phyloP scores from a whole-genome alignment of 2,888 invertebrate species.

The Drymonia ruficornis region DNA sequence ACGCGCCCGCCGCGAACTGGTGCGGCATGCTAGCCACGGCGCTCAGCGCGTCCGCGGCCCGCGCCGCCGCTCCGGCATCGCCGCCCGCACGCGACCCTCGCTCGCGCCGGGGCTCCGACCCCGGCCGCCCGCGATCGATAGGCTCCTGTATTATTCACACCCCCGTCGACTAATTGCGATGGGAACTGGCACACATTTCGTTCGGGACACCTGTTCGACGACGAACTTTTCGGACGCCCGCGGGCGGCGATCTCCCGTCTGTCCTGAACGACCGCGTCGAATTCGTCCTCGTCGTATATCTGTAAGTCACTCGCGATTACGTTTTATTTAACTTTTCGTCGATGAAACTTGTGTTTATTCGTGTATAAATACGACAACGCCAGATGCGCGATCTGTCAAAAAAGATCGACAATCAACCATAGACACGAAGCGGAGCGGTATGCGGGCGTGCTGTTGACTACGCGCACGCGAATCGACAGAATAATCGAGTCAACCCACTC shows the following conservation, averaged over 20 bases:
- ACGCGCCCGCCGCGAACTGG: conserved; percentile 89
- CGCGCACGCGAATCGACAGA: conserved; percentile 61
- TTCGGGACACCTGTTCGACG: conserved; percentile 92
- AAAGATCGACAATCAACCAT: conserved; percentile 67
- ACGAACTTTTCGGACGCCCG: conserved; percentile 88
- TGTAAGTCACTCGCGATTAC: conserved; percentile 18
- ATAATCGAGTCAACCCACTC: conserved; percentile 37
- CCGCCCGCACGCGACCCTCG: conserved; percentile 41
- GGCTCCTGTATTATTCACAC: conserved; percentile 80
- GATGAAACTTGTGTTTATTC: conserved; percentile 68
- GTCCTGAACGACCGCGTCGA: conserved; percentile 16
- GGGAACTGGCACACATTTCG: conserved; percentile 85
- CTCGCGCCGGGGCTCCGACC: conserved; percentile 37
- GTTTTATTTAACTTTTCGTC: conserved; percentile 42
- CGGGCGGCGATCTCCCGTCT: conserved; percentile 64
- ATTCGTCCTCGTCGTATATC: conserved; percentile 19
- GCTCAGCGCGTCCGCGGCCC: conserved; percentile 59
- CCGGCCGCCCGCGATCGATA: conserved; percentile 65
- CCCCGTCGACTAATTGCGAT: conserved; percentile 79
- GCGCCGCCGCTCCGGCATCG: conserved; percentile 43
- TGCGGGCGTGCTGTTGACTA: conserved; percentile 68
- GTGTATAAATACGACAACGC: conserved; percentile 75
- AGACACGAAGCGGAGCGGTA: conserved; percentile 60
- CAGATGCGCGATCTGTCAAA: conserved; percentile 77
- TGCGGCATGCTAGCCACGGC: conserved; percentile 89